phyloP scores from a whole-genome alignment of 2,888 invertebrate genomes.

The Pemphredon lugubris region DNA sequence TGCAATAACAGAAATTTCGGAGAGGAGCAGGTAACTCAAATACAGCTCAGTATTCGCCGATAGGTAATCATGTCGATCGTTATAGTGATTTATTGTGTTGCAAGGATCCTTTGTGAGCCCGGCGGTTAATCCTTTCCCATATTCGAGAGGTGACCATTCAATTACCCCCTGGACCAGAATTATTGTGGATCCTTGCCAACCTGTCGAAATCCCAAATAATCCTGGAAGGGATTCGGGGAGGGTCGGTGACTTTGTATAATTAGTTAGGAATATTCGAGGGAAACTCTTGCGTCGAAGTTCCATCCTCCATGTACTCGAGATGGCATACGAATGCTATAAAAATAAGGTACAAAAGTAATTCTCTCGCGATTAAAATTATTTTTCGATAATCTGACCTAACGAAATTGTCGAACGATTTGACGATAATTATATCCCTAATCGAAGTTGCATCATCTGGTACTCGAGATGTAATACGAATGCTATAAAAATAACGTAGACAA shows the following conservation, averaged over 20 bases:
- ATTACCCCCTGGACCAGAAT: constrained; percentile 20
- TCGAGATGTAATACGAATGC: no score
- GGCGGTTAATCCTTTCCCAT: constrained; percentile 34
- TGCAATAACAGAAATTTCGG: no score
- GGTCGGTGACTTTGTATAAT: constrained; percentile 18
- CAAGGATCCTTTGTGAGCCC: constrained; percentile 18
- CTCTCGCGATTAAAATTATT: no score
- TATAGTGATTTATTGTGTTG: constrained; percentile 37
- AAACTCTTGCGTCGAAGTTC: not conserved
- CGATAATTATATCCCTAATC: no score
- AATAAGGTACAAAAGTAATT: no score
- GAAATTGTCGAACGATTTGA: no score
- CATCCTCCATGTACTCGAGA: not conserved
- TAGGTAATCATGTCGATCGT: constrained; percentile 43
- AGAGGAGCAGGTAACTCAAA: constrained; percentile 21
- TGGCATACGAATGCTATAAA: no score
- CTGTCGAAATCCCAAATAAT: not conserved
- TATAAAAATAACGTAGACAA: no score
- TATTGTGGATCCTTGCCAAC: constrained; percentile 17
- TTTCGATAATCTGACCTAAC: no score
- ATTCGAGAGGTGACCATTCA: constrained; percentile 32
- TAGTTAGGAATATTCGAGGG: constrained; percentile 3
- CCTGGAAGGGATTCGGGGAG: not conserved
- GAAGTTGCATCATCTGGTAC: no score
- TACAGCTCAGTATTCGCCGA: constrained; percentile 6